Conservation (phyloP, 53 echinoderm and acorn worm species). For the Echinarachnius parma region DNA sequence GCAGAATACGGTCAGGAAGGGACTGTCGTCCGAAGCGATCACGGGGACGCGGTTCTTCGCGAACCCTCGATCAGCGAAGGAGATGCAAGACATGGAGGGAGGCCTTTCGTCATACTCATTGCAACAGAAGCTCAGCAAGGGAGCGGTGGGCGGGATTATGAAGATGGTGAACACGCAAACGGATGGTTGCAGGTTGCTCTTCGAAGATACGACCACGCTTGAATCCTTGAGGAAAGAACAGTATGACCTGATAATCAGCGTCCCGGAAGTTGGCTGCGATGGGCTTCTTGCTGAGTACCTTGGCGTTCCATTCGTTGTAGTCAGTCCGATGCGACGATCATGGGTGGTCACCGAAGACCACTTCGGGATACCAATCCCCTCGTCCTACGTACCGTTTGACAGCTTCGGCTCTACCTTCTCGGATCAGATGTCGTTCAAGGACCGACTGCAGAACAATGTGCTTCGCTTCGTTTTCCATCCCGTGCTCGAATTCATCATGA, state of each 20-base stretch:
- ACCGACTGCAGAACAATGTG: constrained; percentile 45
- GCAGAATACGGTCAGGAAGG: constrained; percentile 22
- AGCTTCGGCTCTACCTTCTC: constrained; percentile 25
- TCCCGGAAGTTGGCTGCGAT: constrained; percentile 23
- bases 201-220: constrained; percentile 7
- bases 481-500: background rate
- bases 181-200: constrained; percentile 16
- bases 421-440: constrained; percentile 58
- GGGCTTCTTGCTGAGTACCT: constrained; percentile 19
- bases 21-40: constrained; percentile 6
- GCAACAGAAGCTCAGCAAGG: background rate
- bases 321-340: constrained; percentile 8
- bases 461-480: constrained; percentile 14
- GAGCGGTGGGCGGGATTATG: background rate
- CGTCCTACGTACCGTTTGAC: constrained; percentile 68
- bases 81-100: background rate
- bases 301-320: constrained; percentile 7
- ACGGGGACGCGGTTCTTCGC: constrained; percentile 27
- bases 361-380: constrained; percentile 58
- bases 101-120: background rate
- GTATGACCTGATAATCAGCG: constrained; percentile 10
- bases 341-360: constrained; percentile 12
- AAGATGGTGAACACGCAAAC: background rate
- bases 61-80: background rate
- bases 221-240: constrained; percentile 6